Conservation (phyloP, 2,888 invertebrate genomes). For the Scaptomyza cyrtandrae region DNA sequence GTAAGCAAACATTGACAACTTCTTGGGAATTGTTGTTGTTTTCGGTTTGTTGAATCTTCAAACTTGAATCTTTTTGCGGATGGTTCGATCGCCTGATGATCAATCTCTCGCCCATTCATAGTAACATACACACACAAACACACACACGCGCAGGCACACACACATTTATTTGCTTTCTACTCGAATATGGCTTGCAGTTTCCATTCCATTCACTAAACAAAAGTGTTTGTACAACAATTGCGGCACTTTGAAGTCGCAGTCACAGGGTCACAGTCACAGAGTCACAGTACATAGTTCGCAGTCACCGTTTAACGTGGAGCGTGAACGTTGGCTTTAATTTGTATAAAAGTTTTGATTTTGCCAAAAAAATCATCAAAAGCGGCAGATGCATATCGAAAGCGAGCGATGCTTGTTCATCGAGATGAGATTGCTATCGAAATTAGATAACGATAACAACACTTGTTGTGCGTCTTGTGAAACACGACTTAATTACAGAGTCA, state of each 20-base stretch:
- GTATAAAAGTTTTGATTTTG: constrained; percentile 53
- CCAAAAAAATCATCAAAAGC: constrained; percentile 43
- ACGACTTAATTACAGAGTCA: constrained; percentile 82
- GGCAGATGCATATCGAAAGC: constrained; percentile 54
- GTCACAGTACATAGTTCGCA: constrained; percentile 17
- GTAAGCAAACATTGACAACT: constrained; percentile 72
- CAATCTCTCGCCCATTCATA: constrained; percentile 73
- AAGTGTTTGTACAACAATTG: constrained; percentile 4
- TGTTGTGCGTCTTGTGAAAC: constrained; percentile 83
- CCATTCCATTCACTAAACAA: background rate
- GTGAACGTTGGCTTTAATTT: constrained; percentile 65
- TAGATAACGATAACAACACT: constrained; percentile 80
- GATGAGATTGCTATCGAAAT: constrained; percentile 67
- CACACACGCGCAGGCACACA: constrained; percentile 42
- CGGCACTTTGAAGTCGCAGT: constrained; percentile 7
- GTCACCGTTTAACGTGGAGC: constrained; percentile 3
- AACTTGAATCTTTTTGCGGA: constrained; percentile 50
- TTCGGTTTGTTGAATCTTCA: constrained; percentile 21
- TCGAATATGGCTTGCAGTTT: constrained; percentile 51
- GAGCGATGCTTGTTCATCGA: constrained; percentile 25
- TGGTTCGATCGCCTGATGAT: constrained; percentile 65
- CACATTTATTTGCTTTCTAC: constrained; percentile 74
- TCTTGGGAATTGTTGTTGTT: constrained; percentile 67
- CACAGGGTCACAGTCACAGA: background rate
- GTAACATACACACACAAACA: constrained; percentile 41